Evolutionary conservation across 2,888 invertebrate species (phyloP), one percentile per base, ranked within the genome.

Genomic region (Idaea dimidiata): DNA sequence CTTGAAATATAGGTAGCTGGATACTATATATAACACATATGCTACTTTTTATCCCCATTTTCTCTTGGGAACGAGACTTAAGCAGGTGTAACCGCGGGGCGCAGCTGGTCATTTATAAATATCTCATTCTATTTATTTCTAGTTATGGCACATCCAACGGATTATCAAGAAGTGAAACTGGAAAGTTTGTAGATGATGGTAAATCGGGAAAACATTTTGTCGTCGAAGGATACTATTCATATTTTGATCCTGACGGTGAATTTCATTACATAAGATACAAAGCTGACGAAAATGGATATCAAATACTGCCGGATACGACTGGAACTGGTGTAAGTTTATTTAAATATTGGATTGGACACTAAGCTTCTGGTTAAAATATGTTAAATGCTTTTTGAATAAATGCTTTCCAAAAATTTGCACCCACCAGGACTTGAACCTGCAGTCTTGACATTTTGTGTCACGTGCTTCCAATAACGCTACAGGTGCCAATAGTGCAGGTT

Each of bases 211-310:
- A 68, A 53, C 54, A 66, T 17, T 58, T 66, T 5, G 56, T 55
- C 6, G 71, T 77, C 6, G 54, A 55, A 1, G 77, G 77, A 14
- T 31, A 32, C 16, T 67, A 69, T 62, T 67, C 69, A 6, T 75
- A 63, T 31, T 61, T 62, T 0, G 68, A 72, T 43, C 62, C 71
- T 4, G 70, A 70, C 1, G 74, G 71, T 14, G 64, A 65, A 4
- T 33, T 58, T 7, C 62, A 69, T 31, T n/a, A 18, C 1, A 65
- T 75, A 8, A 18, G 61, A 7, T 76, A 76, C 57, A 61, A 55
- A 16, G 71, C 72, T 33, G 73, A 75, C 61, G 66, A 72, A 60
- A 67, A 73, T 57, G 76, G 75, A 14, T 77, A 67, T 59, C 57
- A 64, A 54, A 65, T 68, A 56, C 17, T 66, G 7, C 65, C 69